phyloP scores from a whole-genome alignment of 2,888 invertebrate species.

The Odontocerum albicorne region DNA sequence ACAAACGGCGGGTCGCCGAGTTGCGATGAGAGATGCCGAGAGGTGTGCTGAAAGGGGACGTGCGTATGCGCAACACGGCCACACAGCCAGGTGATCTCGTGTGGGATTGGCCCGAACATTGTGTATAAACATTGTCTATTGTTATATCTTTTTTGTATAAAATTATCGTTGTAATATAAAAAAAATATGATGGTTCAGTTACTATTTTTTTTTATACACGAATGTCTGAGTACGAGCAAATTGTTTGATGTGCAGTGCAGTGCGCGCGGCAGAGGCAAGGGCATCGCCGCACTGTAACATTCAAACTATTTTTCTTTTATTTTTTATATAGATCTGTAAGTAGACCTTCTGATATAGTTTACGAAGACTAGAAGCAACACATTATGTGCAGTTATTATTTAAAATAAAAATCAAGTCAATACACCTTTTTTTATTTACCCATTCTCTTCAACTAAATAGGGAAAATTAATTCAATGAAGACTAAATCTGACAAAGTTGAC shows the following conservation, averaged over 20 bases:
- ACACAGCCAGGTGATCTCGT: constrained; percentile 5
- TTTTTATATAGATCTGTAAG: constrained; percentile 36
- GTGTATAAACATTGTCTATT: constrained; percentile 29
- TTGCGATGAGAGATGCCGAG: constrained; percentile 1
- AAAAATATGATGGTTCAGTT: constrained; percentile 27
- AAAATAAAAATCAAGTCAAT: constrained; percentile 24
- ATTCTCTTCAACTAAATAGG: too few species aligned
- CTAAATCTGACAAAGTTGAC: too few species aligned
- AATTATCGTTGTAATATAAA: constrained; percentile 28
- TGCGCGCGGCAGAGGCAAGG: not conserved
- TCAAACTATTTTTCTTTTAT: constrained; percentile 31
- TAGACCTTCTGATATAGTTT: constrained; percentile 36
- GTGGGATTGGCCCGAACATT: constrained; percentile 2
- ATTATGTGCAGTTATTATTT: constrained; percentile 34
- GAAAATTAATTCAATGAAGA: too few species aligned
- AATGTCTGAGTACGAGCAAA: constrained; percentile 19
- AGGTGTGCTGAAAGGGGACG: constrained; percentile 4
- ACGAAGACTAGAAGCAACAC: constrained; percentile 27
- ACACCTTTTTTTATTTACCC: not conserved
- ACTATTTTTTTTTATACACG: constrained; percentile 23
- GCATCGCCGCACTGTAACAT: constrained; percentile 21
- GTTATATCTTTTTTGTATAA: constrained; percentile 29
- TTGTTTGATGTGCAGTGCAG: constrained; percentile 15
- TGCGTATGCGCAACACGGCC: not conserved
- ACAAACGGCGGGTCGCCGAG: constrained; percentile 4